Percentiles rank a stretch among this genome's conserved stretches.
Evolutionary conservation across 2,888 invertebrate genomes (phyloP).

Genomic region (Pristionchus maxplancki): DNA sequence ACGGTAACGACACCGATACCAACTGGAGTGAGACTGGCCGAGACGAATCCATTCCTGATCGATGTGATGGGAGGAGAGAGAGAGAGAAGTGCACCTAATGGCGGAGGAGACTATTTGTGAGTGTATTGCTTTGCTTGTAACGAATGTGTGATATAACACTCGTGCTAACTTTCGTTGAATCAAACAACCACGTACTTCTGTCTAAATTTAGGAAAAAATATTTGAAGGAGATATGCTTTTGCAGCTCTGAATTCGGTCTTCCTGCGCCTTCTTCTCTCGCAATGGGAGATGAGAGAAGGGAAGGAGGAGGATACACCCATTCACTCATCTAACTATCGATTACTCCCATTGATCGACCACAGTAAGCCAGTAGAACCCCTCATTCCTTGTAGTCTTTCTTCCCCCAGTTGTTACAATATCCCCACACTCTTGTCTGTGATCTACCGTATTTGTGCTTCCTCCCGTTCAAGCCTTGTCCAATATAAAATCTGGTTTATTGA

Average conservation of each 20-base stretch:
- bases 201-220: no score
- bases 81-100: not conserved
- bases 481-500: not conserved
- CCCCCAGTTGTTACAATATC: not conserved
- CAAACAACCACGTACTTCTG: not conserved
- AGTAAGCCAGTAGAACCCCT: slow-evolving; percentile 13
- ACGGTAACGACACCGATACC: not conserved
- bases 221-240: slow-evolving; percentile 13
- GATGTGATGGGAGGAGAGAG: slow-evolving; percentile 43
- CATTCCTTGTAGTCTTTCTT: slow-evolving; percentile 31
- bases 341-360: not conserved
- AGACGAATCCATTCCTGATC: slow-evolving; percentile 48
- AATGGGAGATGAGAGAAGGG: not conserved
- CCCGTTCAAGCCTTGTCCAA: slow-evolving; percentile 1
- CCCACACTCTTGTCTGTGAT: slow-evolving; percentile 20
- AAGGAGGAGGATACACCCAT: not conserved
- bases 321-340: slow-evolving; percentile 13
- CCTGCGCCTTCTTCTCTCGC: slow-evolving; percentile 48
- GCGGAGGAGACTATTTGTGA: slow-evolving; percentile 5
- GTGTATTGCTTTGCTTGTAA: not conserved
- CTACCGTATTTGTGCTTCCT: not conserved
- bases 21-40: not conserved
- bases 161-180: not conserved
- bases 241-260: slow-evolving; percentile 49
- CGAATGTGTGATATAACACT: not conserved